Conservation (phyloP, 2,797 vertebrate species). For the Melopsittacus undulatus region DNA sequence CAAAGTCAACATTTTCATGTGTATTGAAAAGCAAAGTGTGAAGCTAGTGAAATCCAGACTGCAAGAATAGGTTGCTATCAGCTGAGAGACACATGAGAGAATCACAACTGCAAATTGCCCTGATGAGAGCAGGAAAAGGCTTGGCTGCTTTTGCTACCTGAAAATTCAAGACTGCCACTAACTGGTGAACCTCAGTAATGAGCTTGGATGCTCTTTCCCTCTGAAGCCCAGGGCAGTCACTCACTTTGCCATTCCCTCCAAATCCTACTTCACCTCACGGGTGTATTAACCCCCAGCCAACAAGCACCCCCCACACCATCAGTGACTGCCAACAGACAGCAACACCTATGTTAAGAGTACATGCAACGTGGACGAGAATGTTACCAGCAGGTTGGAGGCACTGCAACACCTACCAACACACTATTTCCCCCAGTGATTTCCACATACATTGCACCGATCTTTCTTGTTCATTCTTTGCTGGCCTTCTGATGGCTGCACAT, state of each 20-base stretch:
- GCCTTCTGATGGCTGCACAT: background rate
- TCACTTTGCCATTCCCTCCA: background rate
- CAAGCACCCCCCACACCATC: background rate
- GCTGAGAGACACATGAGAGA: background rate
- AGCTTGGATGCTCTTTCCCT: background rate
- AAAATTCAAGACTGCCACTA: slow-evolving; percentile 14
- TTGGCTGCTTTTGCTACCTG: background rate
- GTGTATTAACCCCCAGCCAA: background rate
- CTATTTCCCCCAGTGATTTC: background rate
- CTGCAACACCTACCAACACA: background rate
- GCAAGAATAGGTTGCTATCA: background rate
- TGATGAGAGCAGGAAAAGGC: background rate
- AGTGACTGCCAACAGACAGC: background rate
- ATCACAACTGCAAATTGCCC: background rate
- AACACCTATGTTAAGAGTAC: background rate
- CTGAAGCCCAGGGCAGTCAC: background rate
- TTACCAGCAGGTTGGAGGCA: background rate
- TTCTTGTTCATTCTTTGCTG: background rate
- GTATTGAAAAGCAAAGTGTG: background rate
- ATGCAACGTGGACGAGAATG: background rate
- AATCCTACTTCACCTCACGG: background rate
- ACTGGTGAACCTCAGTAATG: background rate
- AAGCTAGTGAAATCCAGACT: background rate
- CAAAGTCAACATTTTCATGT: background rate
- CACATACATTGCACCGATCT: background rate